Evolutionary conservation across 2,797 vertebrate species (phyloP).

Genomic region (Stomatorhinus walkeri): DNA sequence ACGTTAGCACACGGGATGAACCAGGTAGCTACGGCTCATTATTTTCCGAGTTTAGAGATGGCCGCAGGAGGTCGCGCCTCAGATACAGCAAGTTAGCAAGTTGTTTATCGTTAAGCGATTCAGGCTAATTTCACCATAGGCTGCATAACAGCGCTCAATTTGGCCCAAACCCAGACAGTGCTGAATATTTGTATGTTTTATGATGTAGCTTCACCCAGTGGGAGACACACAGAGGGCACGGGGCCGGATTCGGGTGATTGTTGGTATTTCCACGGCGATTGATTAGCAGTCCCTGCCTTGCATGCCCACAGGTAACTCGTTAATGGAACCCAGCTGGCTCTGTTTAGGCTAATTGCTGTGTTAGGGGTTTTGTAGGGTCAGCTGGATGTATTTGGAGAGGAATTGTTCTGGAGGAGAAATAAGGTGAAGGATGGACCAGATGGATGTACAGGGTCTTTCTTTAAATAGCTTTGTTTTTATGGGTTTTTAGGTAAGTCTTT

Average conservation of each 20-base stretch:
- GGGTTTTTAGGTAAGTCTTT: neutral
- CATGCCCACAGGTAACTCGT: conserved; percentile 4
- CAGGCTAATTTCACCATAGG: neutral
- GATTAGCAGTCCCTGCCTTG: neutral
- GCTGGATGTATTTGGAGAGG: neutral
- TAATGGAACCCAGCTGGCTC: conserved; percentile 9
- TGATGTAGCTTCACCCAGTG: neutral
- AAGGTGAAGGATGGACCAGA: neutral
- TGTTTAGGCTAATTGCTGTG: conserved; percentile 10
- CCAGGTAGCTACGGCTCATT: neutral
- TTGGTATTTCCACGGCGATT: neutral
- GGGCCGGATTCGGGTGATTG: neutral
- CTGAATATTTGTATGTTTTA: conserved; percentile 1
- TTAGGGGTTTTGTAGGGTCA: conserved; percentile 10
- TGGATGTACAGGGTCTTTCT: neutral
- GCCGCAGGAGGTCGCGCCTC: neutral
- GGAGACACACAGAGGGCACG: neutral
- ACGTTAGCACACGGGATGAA: neutral
- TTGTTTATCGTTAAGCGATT: neutral
- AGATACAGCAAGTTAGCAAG: neutral
- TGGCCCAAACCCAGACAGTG: neutral
- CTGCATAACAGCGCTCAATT: neutral
- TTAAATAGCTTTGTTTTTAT: conserved; percentile 5
- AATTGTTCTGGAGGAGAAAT: neutral
- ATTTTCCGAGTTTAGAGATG: neutral